Percentiles rank a stretch among this genome's conserved stretches.
Evolutionary conservation across 2,888 invertebrate genomes (phyloP).

Genomic region (Cenopis cana): DNA sequence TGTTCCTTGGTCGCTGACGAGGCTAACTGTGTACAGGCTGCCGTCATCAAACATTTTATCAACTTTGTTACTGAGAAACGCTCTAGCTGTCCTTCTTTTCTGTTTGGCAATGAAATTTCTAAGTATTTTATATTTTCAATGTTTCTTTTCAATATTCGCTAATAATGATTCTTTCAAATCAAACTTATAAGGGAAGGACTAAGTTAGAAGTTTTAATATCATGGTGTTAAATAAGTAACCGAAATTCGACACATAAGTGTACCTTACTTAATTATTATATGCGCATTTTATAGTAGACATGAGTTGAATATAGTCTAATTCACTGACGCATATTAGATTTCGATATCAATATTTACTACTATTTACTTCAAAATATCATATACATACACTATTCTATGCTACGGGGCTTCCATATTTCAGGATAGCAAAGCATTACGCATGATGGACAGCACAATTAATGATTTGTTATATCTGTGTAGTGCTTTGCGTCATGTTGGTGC

Average conservation of each 20-base stretch:
- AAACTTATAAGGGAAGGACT: constrained; percentile 9
- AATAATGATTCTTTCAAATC: neutral
- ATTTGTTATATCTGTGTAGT: constrained; percentile 32
- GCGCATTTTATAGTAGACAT: constrained; percentile 43
- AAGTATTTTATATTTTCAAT: neutral
- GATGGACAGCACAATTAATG: constrained; percentile 43
- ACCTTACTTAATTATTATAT: constrained; percentile 25
- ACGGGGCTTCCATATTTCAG: constrained; percentile 60
- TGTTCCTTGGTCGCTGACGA: constrained; percentile 77
- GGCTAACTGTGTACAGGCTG: constrained; percentile 81
- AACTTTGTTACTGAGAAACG: neutral
- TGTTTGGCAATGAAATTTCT: neutral
- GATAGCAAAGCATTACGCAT: constrained; percentile 63
- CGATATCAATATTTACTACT: constrained; percentile 18
- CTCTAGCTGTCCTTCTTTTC: constrained; percentile 5
- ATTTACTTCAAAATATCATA: constrained; percentile 37
- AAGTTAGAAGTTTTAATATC: constrained; percentile 6
- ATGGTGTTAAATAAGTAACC: neutral
- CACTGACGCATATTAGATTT: constrained; percentile 54
- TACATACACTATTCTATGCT: constrained; percentile 60
- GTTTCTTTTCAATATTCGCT: neutral
- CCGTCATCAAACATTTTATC: constrained; percentile 43
- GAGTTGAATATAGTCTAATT: constrained; percentile 63
- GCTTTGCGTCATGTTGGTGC: constrained; percentile 43
- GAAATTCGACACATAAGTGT: constrained; percentile 4